A percentile compares a stretch with the other conserved stretches of the same genome.
Evolutionary conservation across 2,797 vertebrate species (phyloP).

Genomic region (Lutjanus argentimaculatus): DNA sequence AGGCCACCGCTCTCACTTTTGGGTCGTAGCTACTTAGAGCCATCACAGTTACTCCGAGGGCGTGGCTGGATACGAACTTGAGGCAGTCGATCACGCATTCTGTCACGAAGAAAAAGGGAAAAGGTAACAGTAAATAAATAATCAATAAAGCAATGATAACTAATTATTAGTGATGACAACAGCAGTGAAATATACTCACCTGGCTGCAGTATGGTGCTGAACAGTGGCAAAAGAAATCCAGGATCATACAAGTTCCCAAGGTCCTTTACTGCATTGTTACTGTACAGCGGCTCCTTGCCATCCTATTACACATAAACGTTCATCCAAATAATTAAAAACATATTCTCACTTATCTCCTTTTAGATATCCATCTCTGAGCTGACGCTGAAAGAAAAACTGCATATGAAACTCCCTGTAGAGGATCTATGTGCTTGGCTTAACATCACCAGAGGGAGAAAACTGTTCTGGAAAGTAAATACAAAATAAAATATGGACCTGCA

Average conservation of each 20-base stretch:
- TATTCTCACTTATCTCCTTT: background rate
- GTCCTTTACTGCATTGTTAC: constrained; percentile 72
- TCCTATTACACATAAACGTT: constrained; percentile 78
- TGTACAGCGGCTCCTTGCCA: constrained; percentile 75
- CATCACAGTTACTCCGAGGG: constrained; percentile 88
- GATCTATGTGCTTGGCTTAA: background rate
- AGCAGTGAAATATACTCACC: constrained; percentile 81
- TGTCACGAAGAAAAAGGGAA: constrained; percentile 59
- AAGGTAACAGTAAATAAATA: background rate
- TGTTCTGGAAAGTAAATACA: background rate
- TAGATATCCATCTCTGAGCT: background rate
- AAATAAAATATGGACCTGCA: constrained; percentile 68
- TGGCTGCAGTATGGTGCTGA: constrained; percentile 91
- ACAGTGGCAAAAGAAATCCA: constrained; percentile 94
- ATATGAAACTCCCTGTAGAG: background rate
- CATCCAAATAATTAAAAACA: background rate
- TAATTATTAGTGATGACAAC: background rate
- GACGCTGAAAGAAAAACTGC: background rate
- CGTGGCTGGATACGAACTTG: constrained; percentile 93
- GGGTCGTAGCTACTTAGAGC: constrained; percentile 95
- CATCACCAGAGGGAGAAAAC: background rate
- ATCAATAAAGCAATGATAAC: background rate
- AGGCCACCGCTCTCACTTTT: constrained; percentile 90
- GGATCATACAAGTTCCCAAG: constrained; percentile 90
- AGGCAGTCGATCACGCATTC: constrained; percentile 93